A percentile compares a stretch with the other conserved stretches of the same genome.
These are phyloP conservation scores for Steromphala cineraria DNA, from an alignment of 2,888 invertebrate species.

Conservation along the genomic window DNA sequence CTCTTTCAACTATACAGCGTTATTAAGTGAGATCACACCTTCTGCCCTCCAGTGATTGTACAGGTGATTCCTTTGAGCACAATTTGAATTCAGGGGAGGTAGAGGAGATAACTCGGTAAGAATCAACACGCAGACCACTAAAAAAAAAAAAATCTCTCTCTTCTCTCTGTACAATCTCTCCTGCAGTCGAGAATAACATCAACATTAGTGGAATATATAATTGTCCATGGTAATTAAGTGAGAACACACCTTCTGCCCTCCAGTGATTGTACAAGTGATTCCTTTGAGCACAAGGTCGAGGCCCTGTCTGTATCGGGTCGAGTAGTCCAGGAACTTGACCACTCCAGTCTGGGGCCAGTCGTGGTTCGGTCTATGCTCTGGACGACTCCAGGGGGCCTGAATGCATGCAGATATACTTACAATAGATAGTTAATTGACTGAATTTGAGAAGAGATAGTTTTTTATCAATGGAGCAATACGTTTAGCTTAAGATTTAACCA, in stretches of 20 bases:
- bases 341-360: conserved; percentile 69
- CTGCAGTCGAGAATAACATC: no score
- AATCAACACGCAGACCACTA: no score
- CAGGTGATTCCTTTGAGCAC: conserved; percentile 67
- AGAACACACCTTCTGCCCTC: conserved; percentile 66
- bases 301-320: conserved; percentile 68
- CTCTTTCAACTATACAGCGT: no score
- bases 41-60: conserved; percentile 66
- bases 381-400: conserved; percentile 60
- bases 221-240: no score
- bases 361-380: conserved; percentile 47
- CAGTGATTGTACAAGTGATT: conserved; percentile 61
- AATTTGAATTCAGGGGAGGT: no score
- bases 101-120: no score
- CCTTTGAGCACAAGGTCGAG: conserved; percentile 69
- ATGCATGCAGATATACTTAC: neutral
- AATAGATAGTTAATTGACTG: neutral
- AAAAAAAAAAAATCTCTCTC: no score
- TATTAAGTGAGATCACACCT: conserved; percentile 46
- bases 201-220: no score
- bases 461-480: no score
- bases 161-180: no score
- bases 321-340: conserved; percentile 65
- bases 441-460: no score
- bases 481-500: no score